Base-by-base conservation (phyloP, 2,888 invertebrate genomes). In the Melangyna quadrimaculata region DNA sequence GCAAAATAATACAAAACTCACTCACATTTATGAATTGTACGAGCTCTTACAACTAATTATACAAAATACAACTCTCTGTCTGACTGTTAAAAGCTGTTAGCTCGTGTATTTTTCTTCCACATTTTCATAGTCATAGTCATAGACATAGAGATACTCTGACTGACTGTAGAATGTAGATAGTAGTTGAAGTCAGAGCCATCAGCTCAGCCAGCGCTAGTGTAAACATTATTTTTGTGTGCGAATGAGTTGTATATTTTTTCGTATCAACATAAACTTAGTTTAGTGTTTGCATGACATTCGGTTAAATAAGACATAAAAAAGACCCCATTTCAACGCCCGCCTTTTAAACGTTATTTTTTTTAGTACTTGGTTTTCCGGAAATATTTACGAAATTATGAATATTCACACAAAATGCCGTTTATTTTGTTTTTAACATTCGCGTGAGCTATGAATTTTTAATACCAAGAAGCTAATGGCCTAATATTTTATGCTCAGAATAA, bases 281-380 rank as follows among this genome's bases (percentile, higher is more conserved):
- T 88, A 89, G 89, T 89, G 88, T 88, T 89, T 89, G 89, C 89
- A 89, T 89, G 89, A 89, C 89, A 89, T 89, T 89, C 89, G 89
- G 87, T 88, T 88, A 89, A 89, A 87, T 88, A 88, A 88, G 89
- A 88, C 89, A 88, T 87, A 51, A 0, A 79, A 12, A 53, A 51
- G n/a, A n/a, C n/a, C 63, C 17, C 71, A 71, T 43, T 70, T 53
- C 17, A 14, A 55, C 73, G 81, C 81, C 86, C 86, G 81, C 80
- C 70, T 70, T 70, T 78, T 72, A 70, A 45, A 24, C 27, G 43
- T 29, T 59, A 6, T 19, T 14, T 14, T 14, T 57, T 22, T 59
- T 22, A 5, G 9, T 14, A n/a, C n/a, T 27, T 35, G 7, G 12
- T 43, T 73, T 73, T 53, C 45, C 35, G 29, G 12, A 29, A 37